Percentiles rank a stretch among this genome's conserved stretches.
These are phyloP conservation scores for Caenorhabditis imperialis DNA, from an alignment of 2,888 invertebrate species.

Conservation along the genomic window DNA sequence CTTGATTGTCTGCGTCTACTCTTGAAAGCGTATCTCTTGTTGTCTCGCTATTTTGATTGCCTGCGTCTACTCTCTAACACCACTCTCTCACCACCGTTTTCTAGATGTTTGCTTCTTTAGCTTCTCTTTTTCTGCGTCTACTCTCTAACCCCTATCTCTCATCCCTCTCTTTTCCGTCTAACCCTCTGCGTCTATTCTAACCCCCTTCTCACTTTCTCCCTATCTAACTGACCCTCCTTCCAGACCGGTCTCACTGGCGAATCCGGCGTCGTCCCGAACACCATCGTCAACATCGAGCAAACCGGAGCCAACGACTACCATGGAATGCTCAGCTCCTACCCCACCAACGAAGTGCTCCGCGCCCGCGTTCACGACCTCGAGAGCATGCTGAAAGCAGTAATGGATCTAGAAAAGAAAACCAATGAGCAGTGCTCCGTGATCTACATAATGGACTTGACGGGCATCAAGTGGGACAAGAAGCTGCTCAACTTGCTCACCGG, in stretches of 20 bases:
- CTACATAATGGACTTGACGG: slow-evolving; percentile 77
- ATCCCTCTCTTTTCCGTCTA: neutral
- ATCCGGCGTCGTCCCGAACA: slow-evolving; percentile 66
- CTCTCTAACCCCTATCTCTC: too few species aligned
- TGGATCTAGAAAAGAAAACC: slow-evolving; percentile 73
- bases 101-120: too few species aligned
- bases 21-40: too few species aligned
- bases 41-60: too few species aligned
- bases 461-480: slow-evolving; percentile 70
- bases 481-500: slow-evolving; percentile 64
- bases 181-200: neutral
- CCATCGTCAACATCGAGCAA: slow-evolving; percentile 76
- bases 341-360: slow-evolving; percentile 72
- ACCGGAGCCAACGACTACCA: slow-evolving; percentile 74
- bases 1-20: too few species aligned
- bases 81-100: too few species aligned
- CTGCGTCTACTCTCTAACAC: too few species aligned
- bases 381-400: slow-evolving; percentile 72
- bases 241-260: slow-evolving; percentile 70
- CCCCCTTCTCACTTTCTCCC: neutral
- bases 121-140: too few species aligned
- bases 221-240: slow-evolving; percentile 8
- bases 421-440: slow-evolving; percentile 72
- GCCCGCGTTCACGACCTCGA: slow-evolving; percentile 75
- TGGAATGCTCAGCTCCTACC: slow-evolving; percentile 74